Base-by-base conservation (phyloP, 2,113 vertebrate genomes). In the Notarius quadriscutis region DNA sequence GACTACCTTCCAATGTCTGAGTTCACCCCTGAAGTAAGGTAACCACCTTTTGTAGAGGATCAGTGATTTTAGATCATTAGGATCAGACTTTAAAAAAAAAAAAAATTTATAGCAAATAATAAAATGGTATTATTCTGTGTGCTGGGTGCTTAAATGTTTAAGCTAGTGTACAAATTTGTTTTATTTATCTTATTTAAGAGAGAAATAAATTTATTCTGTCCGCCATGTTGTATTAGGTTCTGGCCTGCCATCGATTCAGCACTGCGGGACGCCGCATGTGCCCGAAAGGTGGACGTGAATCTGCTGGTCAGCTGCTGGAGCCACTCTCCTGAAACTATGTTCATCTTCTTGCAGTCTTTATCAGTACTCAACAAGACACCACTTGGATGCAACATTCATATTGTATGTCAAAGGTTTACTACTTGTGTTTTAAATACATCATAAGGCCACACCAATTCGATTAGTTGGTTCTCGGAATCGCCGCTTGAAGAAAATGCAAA, bases 241-340 rank as follows among this genome's bases (percentile, higher is more conserved):
- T 97, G 96, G 96, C 95, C 96, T 0, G 78, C 87, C 51, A 95
- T 97, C 5, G 96, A 97, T 89, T 91, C 92, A 0, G 92, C 93
- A 0, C 83, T 97, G 77, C 94, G 96, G 0, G 91, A 91, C 0
- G 95, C 94, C 0, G 95, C 95, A 10, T 97, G 96, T 82, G 91
- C 93, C n/a, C 88, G 93, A 34, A 69, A 81, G 0, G 94, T 96
- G 11, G 87, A 90, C 25, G 95, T 97, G n/a, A 92, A 89, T 11
- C 92, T 97, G 53, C 78, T 97, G 89, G 92, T 96, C 78, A 96
- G 96, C 92, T 97, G 96, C 84, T 97, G 96, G 96, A 51, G 53
- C 20, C 95, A 96, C 87, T 96, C 96, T 0, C 84, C 91, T 0
- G 87, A 62, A 5, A 7, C 93, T 86, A 96, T 96, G 95, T 96